Base-by-base conservation (phyloP, 2,888 invertebrate species). In the Amphiduros pacificus region DNA sequence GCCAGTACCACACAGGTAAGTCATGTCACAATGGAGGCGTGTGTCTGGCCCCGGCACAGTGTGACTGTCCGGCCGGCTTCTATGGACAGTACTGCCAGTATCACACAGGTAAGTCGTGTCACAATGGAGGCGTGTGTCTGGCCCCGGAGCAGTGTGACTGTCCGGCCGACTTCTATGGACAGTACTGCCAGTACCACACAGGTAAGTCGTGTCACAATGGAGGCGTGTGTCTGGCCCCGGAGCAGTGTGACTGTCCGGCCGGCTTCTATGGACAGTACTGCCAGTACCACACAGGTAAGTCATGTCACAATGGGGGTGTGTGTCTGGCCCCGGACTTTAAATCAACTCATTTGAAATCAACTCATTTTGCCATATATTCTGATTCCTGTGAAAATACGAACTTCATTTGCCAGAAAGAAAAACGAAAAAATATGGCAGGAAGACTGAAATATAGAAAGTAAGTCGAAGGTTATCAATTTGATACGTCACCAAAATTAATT, bases 41-140 rank as follows among this genome's bases (percentile, higher is more conserved):
- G 22, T 74, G 73, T 51, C 50, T 71, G 32, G 64, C 65, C 1
- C 71, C 71, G 17, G 61, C 67, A 32, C 53, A 32, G 6, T 73
- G 73, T 60, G 64, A 66, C 11, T 74, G 74, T 52, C 50, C 61
- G 6, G 62, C 64, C 17, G 70, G 67, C 17, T 65, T 31, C 60
- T 54, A 62, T 54, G 67, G 67, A 0, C 52, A 60, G 24, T 50
- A 57, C 40, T 67, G 67, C 40, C 54, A 64, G 52, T 41, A 48
- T 22, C 57, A 36, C 32, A 57, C 56, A 56, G 65, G 65, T 65
- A 54, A 54, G 32, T 50, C 11, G 5, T 74, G 74, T 62, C 63
- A 62, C 20, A 68, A 73, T 60, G 72, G 71, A 1, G 74, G 73
- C 2, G 60, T 54, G 22, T 74, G 73, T 51, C 50, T 71, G 32